Percentiles rank a stretch among this genome's conserved stretches.
phyloP scores from a whole-genome alignment of 2,888 invertebrate genomes.

The Drosophila pseudotalamancana region DNA sequence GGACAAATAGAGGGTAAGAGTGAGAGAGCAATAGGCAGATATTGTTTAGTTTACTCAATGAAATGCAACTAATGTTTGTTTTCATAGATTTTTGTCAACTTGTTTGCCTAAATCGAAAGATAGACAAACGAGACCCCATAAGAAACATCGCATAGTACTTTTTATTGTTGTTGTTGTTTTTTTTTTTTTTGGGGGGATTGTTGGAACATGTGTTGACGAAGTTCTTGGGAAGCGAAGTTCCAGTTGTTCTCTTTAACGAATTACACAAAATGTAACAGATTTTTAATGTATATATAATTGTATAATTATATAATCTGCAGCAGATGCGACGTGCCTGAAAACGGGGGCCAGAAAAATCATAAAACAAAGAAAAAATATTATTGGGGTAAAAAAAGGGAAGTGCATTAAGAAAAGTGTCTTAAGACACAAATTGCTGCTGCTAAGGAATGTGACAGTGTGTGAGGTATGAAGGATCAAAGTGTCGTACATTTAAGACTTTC shows the following conservation, averaged over 20 bases:
- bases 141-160: conserved; percentile 5
- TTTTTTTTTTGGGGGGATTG: conserved; percentile 15
- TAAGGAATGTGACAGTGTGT: conserved; percentile 35
- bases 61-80: conserved; percentile 65
- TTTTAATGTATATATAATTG: conserved; percentile 79
- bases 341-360: not conserved
- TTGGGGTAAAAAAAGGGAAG: conserved; percentile 19
- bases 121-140: conserved; percentile 13
- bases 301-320: conserved; percentile 73
- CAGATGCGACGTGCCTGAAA: conserved; percentile 50
- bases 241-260: conserved; percentile 44
- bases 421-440: conserved; percentile 20
- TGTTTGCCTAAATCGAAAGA: conserved; percentile 47
- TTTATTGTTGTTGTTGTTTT: not conserved
- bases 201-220: conserved; percentile 47
- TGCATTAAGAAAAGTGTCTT: conserved; percentile 43
- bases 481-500: conserved; percentile 27
- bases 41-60: conserved; percentile 41
- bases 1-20: not conserved
- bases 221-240: conserved; percentile 45
- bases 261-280: conserved; percentile 68
- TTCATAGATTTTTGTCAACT: conserved; percentile 74
- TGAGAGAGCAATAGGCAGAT: not conserved
- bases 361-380: not conserved
- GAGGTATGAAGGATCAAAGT: conserved; percentile 50